Conservation (phyloP, 2,113 vertebrate genomes). For the Catharus minimus region DNA sequence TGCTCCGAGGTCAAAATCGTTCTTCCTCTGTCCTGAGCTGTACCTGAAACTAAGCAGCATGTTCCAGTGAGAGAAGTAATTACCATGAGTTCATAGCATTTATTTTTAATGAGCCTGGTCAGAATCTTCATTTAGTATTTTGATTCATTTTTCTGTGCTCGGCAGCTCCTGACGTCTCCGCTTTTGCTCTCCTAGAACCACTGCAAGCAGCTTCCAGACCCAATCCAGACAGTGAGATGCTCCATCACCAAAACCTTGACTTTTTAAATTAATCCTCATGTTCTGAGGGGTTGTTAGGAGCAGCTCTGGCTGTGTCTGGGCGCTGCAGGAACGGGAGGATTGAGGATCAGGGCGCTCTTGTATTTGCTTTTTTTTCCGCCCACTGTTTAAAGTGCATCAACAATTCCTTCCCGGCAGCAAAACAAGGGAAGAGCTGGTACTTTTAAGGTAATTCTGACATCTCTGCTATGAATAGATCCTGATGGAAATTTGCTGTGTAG, state of each 20-base stretch:
- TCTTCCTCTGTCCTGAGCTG: conserved; percentile 31
- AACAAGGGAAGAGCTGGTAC: conserved; percentile 1
- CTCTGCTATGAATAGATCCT: background rate
- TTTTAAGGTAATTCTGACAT: conserved; percentile 43
- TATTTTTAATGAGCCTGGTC: conserved; percentile 38
- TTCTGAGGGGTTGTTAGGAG: background rate
- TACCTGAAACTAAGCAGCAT: conserved; percentile 40
- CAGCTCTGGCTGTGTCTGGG: background rate
- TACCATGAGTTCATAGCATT: conserved; percentile 51
- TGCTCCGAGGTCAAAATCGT: background rate
- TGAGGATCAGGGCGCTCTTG: background rate
- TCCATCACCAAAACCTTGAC: background rate
- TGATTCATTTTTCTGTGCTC: conserved; percentile 6
- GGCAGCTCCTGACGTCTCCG: background rate
- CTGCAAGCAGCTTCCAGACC: background rate
- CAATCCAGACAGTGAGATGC: background rate
- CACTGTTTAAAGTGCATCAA: conserved; percentile 30
- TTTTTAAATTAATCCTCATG: background rate
- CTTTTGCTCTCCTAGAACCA: background rate
- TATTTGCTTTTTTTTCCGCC: background rate
- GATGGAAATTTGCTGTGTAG: background rate
- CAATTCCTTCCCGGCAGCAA: conserved; percentile 37
- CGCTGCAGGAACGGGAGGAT: background rate
- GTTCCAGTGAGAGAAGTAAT: conserved; percentile 55
- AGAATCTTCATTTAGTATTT: conserved; percentile 41